These are phyloP conservation scores for Neodiprion virginianus DNA, from an alignment of 1,140 invertebrate species.

Conservation along the genomic window DNA sequence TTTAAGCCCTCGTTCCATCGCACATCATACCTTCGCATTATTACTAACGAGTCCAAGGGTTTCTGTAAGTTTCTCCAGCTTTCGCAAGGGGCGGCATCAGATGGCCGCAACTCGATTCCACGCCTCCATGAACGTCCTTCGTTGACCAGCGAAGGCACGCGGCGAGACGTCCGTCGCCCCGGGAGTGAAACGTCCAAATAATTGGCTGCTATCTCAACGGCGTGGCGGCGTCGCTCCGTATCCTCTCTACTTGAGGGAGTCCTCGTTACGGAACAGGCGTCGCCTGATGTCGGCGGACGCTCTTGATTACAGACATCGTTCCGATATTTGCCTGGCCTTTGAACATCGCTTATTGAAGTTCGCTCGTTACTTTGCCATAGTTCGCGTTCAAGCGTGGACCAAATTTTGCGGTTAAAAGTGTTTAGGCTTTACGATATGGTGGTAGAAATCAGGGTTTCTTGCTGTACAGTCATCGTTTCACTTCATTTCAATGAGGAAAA, in stretches of 20 bases:
- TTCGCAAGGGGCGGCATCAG: background rate
- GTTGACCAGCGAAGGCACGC: background rate
- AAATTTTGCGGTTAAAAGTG: no score
- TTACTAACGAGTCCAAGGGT: no score
- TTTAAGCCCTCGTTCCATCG: no score
- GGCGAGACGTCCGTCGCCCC: background rate
- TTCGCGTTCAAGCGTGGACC: no score
- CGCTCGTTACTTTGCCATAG: no score
- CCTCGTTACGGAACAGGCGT: background rate
- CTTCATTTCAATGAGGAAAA: no score
- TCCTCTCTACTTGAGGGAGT: background rate
- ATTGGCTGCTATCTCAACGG: background rate
- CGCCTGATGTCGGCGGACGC: background rate
- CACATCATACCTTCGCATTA: no score
- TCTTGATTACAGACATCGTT: background rate
- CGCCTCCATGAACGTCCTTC: background rate
- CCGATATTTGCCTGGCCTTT: background rate
- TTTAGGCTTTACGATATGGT: no score
- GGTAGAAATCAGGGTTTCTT: no score
- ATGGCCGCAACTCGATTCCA: background rate
- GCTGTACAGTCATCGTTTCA: no score
- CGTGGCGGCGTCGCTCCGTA: background rate
- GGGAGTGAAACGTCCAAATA: slow-evolving; percentile 4
- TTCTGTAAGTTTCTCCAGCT: no score
- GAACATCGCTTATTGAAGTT: no score